Percentiles rank a stretch among this genome's conserved stretches.
Evolutionary conservation across 2,113 vertebrate genomes (phyloP).

Genomic region (Benitochromis conjunctus): DNA sequence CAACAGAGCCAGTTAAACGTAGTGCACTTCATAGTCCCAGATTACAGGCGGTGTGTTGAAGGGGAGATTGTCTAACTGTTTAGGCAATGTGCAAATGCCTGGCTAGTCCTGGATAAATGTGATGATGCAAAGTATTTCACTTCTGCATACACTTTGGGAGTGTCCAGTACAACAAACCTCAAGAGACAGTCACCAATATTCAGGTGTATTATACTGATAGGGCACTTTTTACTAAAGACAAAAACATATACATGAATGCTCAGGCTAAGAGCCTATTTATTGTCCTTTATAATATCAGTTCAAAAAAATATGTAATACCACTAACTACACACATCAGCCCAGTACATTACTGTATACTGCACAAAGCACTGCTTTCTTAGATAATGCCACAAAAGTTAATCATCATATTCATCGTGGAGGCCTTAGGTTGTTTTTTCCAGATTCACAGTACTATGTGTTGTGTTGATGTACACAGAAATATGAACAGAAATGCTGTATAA

Average conservation of each 20-base stretch:
- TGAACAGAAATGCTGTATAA: neutral
- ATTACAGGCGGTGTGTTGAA: neutral
- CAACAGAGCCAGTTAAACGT: neutral
- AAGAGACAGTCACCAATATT: neutral
- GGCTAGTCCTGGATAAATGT: conserved; percentile 18
- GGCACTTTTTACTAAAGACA: neutral
- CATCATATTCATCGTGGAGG: neutral
- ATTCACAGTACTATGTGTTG: neutral
- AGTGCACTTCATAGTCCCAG: neutral
- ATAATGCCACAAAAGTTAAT: neutral
- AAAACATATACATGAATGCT: neutral
- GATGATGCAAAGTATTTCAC: conserved; percentile 25
- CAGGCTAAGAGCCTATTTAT: neutral
- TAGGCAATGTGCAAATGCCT: conserved; percentile 61
- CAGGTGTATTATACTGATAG: neutral
- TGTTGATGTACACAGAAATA: neutral
- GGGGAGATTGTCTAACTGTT: conserved; percentile 16
- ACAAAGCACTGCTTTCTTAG: neutral
- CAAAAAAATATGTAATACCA: neutral
- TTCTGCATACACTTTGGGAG: conserved; percentile 17
- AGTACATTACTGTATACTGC: neutral
- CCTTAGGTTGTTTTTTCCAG: neutral
- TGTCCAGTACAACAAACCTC: neutral
- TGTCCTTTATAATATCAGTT: neutral
- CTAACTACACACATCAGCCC: neutral